Evolutionary conservation across 1,140 invertebrate species (phyloP).

Genomic region (Nymphalis io): DNA sequence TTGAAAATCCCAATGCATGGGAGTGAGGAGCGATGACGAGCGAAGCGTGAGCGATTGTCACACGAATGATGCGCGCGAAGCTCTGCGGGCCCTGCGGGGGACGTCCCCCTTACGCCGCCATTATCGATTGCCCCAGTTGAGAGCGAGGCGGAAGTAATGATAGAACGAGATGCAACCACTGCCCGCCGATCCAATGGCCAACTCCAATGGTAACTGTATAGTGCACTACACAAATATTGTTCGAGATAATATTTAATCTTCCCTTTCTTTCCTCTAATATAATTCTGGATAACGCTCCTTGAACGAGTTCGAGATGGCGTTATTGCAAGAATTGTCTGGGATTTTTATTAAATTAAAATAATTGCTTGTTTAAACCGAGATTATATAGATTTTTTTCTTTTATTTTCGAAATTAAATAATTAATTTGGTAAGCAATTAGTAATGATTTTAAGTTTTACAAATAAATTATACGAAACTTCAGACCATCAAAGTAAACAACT

Average conservation of each 20-base stretch:
- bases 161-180: slow-evolving; percentile 78
- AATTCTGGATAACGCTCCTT: slow-evolving; percentile 48
- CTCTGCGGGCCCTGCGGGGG: slow-evolving; percentile 44
- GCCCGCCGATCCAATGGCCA: slow-evolving; percentile 69
- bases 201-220: slow-evolving; percentile 68
- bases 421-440: background rate
- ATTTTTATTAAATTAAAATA: slow-evolving; percentile 18
- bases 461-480: slow-evolving; percentile 62
- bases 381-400: slow-evolving; percentile 14
- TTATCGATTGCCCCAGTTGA: slow-evolving; percentile 80
- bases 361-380: slow-evolving; percentile 24
- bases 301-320: slow-evolving; percentile 33
- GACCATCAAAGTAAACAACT: slow-evolving; percentile 76
- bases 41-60: slow-evolving; percentile 69
- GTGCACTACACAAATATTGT: slow-evolving; percentile 77
- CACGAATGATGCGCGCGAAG: slow-evolving; percentile 67
- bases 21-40: slow-evolving; percentile 39
- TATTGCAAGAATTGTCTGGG: slow-evolving; percentile 29
- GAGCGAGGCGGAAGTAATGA: slow-evolving; percentile 77
- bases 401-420: slow-evolving; percentile 1
- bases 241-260: slow-evolving; percentile 75
- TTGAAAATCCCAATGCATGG: slow-evolving; percentile 22
- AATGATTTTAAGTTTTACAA: slow-evolving; percentile 7
- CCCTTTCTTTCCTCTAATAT: slow-evolving; percentile 59
- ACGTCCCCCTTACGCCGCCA: slow-evolving; percentile 49